Conservation (phyloP, 1,140 invertebrate genomes). For the Ganaspis sp. region DNA sequence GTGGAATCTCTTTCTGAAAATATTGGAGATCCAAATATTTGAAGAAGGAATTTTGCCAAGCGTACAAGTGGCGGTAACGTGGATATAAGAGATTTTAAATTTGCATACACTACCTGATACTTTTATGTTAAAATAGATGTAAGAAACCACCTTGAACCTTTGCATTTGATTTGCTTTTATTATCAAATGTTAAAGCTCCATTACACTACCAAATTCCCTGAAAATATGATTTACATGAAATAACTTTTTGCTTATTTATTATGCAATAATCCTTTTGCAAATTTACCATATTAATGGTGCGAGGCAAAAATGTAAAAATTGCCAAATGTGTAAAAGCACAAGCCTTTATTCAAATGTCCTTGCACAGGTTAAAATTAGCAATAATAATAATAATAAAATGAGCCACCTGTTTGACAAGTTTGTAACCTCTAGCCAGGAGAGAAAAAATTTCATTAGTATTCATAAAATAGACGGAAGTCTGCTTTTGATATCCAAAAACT, state of each 20-base stretch:
- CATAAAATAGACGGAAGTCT: not conserved
- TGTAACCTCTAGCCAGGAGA: not conserved
- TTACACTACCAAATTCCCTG: not conserved
- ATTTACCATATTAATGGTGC: not conserved
- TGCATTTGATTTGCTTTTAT: not conserved
- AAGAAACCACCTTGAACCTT: not conserved
- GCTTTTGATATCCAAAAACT: not conserved
- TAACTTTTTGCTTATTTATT: too few relatives aligned
- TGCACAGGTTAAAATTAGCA: conserved; percentile 1
- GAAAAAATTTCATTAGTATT: not conserved
- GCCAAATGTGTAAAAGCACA: not conserved
- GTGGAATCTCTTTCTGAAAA: not conserved
- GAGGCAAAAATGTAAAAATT: not conserved
- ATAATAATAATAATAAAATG: not conserved
- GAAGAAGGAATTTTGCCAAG: not conserved
- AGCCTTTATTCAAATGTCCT: conserved; percentile 1
- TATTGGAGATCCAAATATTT: not conserved
- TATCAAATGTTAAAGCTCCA: not conserved
- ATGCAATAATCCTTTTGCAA: too few relatives aligned
- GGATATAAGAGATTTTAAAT: not conserved
- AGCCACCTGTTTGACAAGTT: not conserved
- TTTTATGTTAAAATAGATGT: not conserved
- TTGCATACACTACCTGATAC: conserved; percentile 5
- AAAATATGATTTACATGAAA: not conserved
- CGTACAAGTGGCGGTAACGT: not conserved